Base-by-base conservation (phyloP, 2,797 vertebrate species). In the Pangasius djambal region DNA sequence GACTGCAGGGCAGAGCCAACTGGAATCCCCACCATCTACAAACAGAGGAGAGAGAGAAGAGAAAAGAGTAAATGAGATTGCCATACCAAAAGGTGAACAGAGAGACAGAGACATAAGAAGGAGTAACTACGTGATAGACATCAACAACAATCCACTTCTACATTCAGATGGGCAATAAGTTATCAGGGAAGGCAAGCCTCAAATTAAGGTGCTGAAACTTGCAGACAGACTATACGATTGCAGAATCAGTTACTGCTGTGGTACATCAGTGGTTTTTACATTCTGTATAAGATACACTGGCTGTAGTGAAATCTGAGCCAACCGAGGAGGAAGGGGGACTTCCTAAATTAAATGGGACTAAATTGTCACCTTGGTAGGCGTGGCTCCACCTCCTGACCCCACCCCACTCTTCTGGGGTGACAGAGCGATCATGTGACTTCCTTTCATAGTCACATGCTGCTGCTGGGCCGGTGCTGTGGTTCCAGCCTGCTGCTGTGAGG, bases 381-480 rank as follows among this genome's bases (percentile, higher is more conserved):
- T 92, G 0, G 96, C 93, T 40, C 95, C 96, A 83, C 97, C 95
- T 31, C 94, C 95, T 13, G 94, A 72, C 20, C 96, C 31, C 90
- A 95, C 95, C 89, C 95, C 92, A 1, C 95, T 91, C 25, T 99
- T 99, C 95, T 99, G 99, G 0, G 98, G 97, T 0, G 98, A 98
- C 94, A 99, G 95, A 86, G 98, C 97, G 90, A 99, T 97, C 97
- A 99, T 96, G 92, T 99, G 98, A 95, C 97, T 97, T 69, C 98
- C 98, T 91, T 99, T 99, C 90, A 99, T 96, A 78, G 99, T 97
- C 91, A 99, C 97, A 91, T 98, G 98, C 59, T 90, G 95, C 91
- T 88, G 95, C 88, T 93, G 98, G 18, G 94, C 95, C 79, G 95
- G 92, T 91, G 96, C 92, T 86, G 96, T 96, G 63, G 97, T 94